Conservation (phyloP, 2,113 vertebrate genomes). For the Furnarius figulus region DNA sequence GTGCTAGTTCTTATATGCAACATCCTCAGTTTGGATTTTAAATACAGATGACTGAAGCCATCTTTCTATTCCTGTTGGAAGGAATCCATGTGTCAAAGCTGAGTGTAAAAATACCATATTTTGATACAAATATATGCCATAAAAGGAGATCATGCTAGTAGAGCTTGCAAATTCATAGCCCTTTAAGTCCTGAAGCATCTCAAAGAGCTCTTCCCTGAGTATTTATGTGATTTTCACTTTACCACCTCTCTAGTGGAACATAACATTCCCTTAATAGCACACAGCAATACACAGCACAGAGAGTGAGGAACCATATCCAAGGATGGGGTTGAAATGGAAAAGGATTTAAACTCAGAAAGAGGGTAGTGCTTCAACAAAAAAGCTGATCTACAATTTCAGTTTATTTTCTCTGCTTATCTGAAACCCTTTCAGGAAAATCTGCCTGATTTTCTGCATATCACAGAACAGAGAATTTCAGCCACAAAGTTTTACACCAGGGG, state of each 20-base stretch:
- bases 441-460: background rate
- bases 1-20: background rate
- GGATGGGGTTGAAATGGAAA: background rate
- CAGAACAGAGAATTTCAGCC: background rate
- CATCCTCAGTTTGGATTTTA: background rate
- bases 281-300: background rate
- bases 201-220: background rate
- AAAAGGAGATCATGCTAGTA: background rate
- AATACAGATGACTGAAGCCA: background rate
- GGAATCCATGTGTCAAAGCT: background rate
- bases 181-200: background rate
- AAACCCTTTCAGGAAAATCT: background rate
- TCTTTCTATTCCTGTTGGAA: background rate
- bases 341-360: background rate
- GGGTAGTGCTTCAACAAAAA: background rate
- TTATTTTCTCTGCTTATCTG: background rate
- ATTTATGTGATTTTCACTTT: background rate
- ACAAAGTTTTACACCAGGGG: background rate
- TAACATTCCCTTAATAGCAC: background rate
- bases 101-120: background rate
- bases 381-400: background rate
- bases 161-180: conserved; percentile 6
- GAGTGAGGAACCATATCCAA: background rate
- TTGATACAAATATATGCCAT: background rate
- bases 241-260: background rate